Conservation (phyloP, 2,888 invertebrate genomes). For the Cosmia pyralina region DNA sequence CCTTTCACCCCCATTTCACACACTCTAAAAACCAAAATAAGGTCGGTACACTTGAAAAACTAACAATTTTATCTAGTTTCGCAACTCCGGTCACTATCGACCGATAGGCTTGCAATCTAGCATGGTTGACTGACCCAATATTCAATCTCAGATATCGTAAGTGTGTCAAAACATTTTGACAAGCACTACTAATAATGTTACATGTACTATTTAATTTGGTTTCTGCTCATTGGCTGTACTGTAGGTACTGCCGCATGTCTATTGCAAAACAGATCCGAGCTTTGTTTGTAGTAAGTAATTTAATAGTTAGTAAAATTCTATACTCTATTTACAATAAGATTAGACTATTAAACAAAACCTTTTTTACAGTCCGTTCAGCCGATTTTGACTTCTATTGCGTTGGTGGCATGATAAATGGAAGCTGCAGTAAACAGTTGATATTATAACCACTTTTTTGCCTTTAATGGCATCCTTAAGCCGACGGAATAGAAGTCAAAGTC, state of each 20-base stretch:
- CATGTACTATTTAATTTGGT: conserved; percentile 36
- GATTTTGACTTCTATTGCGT: no score
- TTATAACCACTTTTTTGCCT: no score
- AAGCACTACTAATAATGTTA: conserved; percentile 41
- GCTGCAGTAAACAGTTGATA: no score
- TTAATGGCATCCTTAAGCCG: no score
- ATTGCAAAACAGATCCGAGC: conserved; percentile 3
- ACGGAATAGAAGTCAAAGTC: no score
- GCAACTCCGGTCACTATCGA: conserved; percentile 55
- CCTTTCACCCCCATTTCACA: conserved; percentile 42
- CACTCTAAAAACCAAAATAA: conserved; percentile 46
- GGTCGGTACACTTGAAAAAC: conserved; percentile 61
- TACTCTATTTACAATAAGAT: no score
- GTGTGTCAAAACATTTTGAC: conserved; percentile 64
- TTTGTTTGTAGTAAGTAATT: not conserved
- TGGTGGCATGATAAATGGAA: no score
- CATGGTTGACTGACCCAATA: conserved; percentile 66
- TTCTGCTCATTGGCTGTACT: conserved; percentile 5
- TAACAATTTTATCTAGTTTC: conserved; percentile 62
- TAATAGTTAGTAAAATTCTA: no score
- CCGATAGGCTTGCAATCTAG: conserved; percentile 41
- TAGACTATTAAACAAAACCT: no score
- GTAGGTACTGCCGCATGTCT: not conserved
- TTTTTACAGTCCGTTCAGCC: no score
- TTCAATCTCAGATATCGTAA: conserved; percentile 62